Percentiles rank a stretch among this genome's conserved stretches.
Evolutionary conservation across 2,888 invertebrate species (phyloP).

Genomic region (Polymixis lichenea): DNA sequence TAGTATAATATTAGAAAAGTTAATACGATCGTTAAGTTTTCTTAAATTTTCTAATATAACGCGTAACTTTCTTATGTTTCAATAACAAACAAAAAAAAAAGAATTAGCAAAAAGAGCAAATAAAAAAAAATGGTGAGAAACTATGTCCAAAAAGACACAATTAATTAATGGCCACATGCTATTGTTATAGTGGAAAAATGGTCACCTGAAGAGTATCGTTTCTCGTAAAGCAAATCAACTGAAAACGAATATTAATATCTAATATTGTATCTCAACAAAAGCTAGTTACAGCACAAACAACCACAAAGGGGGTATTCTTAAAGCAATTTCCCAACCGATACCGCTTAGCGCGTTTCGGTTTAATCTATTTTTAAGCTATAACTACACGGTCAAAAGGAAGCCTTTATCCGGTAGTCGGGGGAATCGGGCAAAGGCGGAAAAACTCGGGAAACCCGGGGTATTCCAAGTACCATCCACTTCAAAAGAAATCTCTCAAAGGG

Average conservation of each 20-base stretch:
- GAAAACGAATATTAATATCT: slow-evolving; percentile 32
- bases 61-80: too few species aligned
- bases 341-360: slow-evolving; percentile 66
- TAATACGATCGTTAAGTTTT: too few species aligned
- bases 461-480: slow-evolving; percentile 65
- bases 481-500: slow-evolving; percentile 71
- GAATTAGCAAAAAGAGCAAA: too few species aligned
- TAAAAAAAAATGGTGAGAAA: too few species aligned
- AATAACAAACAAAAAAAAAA: too few species aligned
- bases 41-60: too few species aligned
- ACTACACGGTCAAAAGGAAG: slow-evolving; percentile 74
- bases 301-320: slow-evolving; percentile 68
- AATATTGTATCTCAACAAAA: slow-evolving; percentile 42
- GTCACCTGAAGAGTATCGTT: not conserved
- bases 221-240: slow-evolving; percentile 6
- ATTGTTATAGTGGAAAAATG: not conserved
- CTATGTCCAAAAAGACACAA: too few species aligned
- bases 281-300: slow-evolving; percentile 49
- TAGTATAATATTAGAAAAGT: too few species aligned
- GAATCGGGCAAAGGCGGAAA: slow-evolving; percentile 7
- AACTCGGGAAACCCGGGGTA: slow-evolving; percentile 32
- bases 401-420: slow-evolving; percentile 53
- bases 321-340: slow-evolving; percentile 69
- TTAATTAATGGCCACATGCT: not conserved
- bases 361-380: slow-evolving; percentile 77